phyloP scores from a whole-genome alignment of 92 coral and sea anemone genomes.

The Zoanthus solanderi region DNA sequence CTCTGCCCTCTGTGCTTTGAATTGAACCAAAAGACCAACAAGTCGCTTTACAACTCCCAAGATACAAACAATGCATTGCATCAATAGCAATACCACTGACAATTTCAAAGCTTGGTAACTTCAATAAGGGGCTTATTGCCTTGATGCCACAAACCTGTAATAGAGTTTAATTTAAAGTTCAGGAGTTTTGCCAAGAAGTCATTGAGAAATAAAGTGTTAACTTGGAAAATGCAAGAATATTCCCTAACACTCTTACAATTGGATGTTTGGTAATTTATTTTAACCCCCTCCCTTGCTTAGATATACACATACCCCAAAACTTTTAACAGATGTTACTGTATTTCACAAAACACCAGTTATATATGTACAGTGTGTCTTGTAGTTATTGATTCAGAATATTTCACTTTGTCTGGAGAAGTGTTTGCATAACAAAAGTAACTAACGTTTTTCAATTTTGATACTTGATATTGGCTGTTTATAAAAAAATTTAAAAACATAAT shows the following conservation, averaged over 20 bases:
- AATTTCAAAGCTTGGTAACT: slow-evolving; percentile 32
- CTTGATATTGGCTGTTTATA: neutral
- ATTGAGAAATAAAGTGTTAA: neutral
- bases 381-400: neutral
- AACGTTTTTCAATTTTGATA: neutral
- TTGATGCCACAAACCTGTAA: slow-evolving; percentile 34
- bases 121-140: slow-evolving; percentile 14
- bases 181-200: neutral
- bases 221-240: neutral
- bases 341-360: neutral
- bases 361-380: neutral
- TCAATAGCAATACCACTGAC: slow-evolving; percentile 45
- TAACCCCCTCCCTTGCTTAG: neutral
- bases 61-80: slow-evolving; percentile 43
- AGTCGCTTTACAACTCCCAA: slow-evolving; percentile 40
- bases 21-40: slow-evolving; percentile 39
- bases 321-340: neutral
- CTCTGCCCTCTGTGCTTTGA: slow-evolving; percentile 28
- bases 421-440: neutral
- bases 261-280: neutral
- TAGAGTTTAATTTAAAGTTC: neutral
- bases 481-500: neutral
- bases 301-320: neutral
- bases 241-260: neutral
- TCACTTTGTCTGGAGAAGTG: slow-evolving; percentile 3